Conservation (phyloP, 2,888 invertebrate species). For the Uloborus plumipes region DNA sequence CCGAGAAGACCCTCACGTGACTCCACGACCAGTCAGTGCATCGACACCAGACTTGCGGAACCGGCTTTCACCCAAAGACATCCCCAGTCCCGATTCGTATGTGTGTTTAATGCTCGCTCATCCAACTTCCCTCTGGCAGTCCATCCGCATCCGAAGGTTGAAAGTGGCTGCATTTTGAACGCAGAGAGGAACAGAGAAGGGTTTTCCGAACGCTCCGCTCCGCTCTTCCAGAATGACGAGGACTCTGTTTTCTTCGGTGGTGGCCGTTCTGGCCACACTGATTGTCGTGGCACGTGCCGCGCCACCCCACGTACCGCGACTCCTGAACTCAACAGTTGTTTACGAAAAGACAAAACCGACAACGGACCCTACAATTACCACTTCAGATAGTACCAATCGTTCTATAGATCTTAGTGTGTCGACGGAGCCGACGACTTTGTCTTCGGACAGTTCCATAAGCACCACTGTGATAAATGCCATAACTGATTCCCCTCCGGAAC, state of each 20-base stretch:
- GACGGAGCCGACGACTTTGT: too few relatives aligned
- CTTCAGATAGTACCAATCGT: too few relatives aligned
- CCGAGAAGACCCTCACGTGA: constrained; percentile 39
- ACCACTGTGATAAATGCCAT: too few relatives aligned
- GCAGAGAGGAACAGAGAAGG: background rate
- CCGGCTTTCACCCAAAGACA: constrained; percentile 35
- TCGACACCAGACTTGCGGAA: constrained; percentile 59
- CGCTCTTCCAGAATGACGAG: constrained; percentile 7
- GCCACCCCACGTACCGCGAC: constrained; percentile 11
- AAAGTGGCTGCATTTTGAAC: constrained; percentile 22
- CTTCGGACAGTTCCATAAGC: too few relatives aligned
- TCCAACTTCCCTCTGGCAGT: constrained; percentile 43
- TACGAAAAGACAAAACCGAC: constrained; percentile 3
- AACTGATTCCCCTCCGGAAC: too few relatives aligned
- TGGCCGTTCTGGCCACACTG: constrained; percentile 10
- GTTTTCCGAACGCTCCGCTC: background rate
- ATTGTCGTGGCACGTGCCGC: background rate
- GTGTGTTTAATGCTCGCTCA: constrained; percentile 26
- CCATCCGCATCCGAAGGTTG: constrained; percentile 42
- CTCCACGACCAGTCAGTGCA: constrained; percentile 41
- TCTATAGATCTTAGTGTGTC: too few relatives aligned
- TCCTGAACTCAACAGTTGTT: background rate
- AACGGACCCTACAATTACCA: background rate
- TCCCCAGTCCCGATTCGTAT: background rate
- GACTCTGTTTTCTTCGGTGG: constrained; percentile 11